Evolutionary conservation across 2,113 vertebrate species (phyloP).

Genomic region (Tiliqua scincoides): DNA sequence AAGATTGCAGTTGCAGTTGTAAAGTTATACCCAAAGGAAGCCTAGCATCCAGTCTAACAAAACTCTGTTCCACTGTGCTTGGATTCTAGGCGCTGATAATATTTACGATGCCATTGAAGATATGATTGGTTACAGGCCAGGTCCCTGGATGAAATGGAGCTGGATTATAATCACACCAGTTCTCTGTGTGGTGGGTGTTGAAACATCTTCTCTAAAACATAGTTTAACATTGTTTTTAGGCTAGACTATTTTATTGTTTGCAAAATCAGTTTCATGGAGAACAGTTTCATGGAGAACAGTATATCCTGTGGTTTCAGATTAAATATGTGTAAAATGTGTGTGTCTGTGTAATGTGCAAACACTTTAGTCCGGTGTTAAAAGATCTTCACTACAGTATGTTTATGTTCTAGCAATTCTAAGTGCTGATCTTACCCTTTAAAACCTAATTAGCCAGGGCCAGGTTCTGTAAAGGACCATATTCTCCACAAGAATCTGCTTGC

Average conservation of each 20-base stretch:
- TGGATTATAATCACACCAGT: constrained; percentile 94
- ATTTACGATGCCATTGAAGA: constrained; percentile 97
- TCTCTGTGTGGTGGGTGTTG: constrained; percentile 89
- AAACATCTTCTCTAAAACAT: background rate
- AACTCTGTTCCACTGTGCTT: background rate
- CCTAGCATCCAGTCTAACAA: background rate
- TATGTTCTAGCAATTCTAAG: background rate
- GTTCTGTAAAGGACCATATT: background rate
- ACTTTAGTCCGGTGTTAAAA: background rate
- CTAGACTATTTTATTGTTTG: background rate
- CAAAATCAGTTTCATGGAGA: background rate
- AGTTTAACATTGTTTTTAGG: background rate
- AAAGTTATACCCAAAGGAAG: background rate
- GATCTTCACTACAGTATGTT: background rate
- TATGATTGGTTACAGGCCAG: constrained; percentile 99
- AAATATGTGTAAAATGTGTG: background rate
- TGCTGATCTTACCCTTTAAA: no score
- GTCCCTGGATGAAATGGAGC: constrained; percentile 99
- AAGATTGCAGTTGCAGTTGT: background rate
- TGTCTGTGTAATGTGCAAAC: background rate
- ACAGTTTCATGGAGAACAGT: background rate
- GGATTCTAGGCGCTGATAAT: constrained; percentile 89
- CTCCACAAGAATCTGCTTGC: background rate
- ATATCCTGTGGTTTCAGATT: background rate
- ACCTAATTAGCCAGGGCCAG: no score